Conservation (phyloP, 1,140 invertebrate genomes). For the Eueides isabella region DNA sequence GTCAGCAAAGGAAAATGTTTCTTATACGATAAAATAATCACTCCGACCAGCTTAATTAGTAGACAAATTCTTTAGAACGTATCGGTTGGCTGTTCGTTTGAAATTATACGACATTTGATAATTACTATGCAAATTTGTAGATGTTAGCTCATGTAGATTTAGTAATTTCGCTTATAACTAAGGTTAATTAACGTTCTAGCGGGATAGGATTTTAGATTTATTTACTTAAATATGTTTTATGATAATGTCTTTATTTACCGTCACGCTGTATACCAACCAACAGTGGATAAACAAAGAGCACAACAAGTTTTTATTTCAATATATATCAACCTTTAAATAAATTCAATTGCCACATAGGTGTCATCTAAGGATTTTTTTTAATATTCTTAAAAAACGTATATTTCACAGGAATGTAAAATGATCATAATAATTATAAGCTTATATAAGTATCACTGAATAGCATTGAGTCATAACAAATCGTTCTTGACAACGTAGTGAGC, state of each 20-base stretch:
- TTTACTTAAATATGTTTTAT: background rate
- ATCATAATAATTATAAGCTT: background rate
- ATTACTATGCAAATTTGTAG: slow-evolving; percentile 36
- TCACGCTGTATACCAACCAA: too few relatives aligned
- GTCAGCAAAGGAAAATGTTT: background rate
- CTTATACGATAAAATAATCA: slow-evolving; percentile 2
- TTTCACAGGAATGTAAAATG: background rate
- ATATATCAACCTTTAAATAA: too few relatives aligned
- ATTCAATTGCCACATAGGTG: too few relatives aligned
- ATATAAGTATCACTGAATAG: slow-evolving; percentile 16
- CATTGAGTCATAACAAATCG: slow-evolving; percentile 44
- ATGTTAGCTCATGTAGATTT: slow-evolving; percentile 10
- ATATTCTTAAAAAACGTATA: background rate
- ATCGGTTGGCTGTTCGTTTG: slow-evolving; percentile 27
- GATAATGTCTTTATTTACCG: too few relatives aligned
- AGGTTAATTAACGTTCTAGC: background rate
- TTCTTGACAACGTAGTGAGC: slow-evolving; percentile 41
- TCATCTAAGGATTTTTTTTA: too few relatives aligned
- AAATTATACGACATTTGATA: slow-evolving; percentile 34
- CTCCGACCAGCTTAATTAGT: slow-evolving; percentile 3
- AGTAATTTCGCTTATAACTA: slow-evolving; percentile 15
- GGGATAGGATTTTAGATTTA: background rate
- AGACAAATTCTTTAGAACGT: slow-evolving; percentile 21
- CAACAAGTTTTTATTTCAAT: too few relatives aligned
- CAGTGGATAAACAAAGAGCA: too few relatives aligned